A percentile compares a stretch with the other conserved stretches of the same genome.
phyloP scores from a whole-genome alignment of 2,113 vertebrate species.

The Tragelaphus scriptus region DNA sequence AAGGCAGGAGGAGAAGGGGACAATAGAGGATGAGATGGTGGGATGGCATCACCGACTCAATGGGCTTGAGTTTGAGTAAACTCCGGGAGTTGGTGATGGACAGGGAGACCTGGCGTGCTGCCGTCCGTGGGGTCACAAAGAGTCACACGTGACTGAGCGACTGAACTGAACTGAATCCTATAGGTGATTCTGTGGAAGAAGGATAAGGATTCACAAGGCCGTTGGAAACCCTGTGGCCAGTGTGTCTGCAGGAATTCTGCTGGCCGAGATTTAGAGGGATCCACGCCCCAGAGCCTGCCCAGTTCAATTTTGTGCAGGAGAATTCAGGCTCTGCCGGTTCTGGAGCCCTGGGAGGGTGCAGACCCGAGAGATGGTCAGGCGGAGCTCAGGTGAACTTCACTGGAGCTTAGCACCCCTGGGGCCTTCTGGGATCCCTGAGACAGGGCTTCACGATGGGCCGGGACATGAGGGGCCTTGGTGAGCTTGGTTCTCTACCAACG shows the following conservation, averaged over 20 bases:
- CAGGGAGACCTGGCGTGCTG: neutral
- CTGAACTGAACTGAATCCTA: neutral
- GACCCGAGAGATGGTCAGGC: neutral
- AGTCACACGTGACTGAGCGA: rapidly evolving
- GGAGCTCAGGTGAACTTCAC: neutral
- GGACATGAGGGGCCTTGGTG: neutral
- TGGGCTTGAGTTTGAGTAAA: neutral
- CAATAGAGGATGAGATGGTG: neutral
- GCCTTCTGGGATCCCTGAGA: neutral
- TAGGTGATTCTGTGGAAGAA: neutral
- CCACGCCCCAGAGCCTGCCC: neutral
- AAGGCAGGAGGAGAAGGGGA: neutral
- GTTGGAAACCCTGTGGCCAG: neutral
- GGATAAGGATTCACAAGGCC: neutral
- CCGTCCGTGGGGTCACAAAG: rapidly evolving
- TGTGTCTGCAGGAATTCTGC: neutral
- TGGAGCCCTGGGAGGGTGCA: neutral
- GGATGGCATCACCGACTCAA: rapidly evolving
- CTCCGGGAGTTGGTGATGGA: neutral
- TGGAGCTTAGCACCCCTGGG: neutral
- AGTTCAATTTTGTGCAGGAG: neutral
- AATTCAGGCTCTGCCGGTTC: neutral
- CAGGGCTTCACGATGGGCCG: neutral
- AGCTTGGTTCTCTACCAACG: neutral
- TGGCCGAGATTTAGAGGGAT: neutral